phyloP scores from a whole-genome alignment of 2,113 vertebrate genomes.

The Chrysemys picta region DNA sequence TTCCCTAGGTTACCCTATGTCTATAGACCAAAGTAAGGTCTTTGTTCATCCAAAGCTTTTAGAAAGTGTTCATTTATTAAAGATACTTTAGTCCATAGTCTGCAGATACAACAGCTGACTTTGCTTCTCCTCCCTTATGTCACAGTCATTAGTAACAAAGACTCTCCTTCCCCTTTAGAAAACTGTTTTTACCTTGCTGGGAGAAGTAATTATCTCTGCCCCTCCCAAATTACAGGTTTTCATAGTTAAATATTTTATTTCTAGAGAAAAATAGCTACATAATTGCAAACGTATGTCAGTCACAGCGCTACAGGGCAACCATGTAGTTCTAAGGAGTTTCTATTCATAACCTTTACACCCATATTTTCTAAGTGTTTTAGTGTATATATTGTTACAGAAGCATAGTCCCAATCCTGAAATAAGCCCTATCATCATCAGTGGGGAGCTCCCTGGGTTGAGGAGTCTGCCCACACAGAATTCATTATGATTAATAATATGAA shows the following conservation, averaged over 20 bases:
- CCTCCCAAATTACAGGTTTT: rapidly evolving
- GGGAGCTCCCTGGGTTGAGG: background rate
- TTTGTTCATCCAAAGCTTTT: background rate
- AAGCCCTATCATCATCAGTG: background rate
- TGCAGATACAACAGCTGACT: background rate
- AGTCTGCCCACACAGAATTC: background rate
- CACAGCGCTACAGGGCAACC: rapidly evolving
- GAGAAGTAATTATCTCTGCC: background rate
- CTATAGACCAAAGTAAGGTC: background rate
- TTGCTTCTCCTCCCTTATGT: background rate
- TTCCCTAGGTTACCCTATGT: background rate
- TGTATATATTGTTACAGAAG: background rate
- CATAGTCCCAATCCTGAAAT: background rate
- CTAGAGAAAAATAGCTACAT: background rate
- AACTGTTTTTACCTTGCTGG: background rate
- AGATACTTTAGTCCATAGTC: rapidly evolving
- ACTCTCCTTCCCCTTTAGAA: background rate
- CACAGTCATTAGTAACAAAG: rapidly evolving
- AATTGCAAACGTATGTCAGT: background rate
- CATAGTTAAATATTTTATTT: rapidly evolving
- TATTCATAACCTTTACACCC: rapidly evolving
- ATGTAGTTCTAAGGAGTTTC: rapidly evolving
- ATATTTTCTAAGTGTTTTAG: rapidly evolving
- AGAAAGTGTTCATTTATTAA: background rate
- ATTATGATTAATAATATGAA: background rate